Evolutionary conservation across 2,888 invertebrate species (phyloP).

Genomic region (Sarcophaga caerulescens): DNA sequence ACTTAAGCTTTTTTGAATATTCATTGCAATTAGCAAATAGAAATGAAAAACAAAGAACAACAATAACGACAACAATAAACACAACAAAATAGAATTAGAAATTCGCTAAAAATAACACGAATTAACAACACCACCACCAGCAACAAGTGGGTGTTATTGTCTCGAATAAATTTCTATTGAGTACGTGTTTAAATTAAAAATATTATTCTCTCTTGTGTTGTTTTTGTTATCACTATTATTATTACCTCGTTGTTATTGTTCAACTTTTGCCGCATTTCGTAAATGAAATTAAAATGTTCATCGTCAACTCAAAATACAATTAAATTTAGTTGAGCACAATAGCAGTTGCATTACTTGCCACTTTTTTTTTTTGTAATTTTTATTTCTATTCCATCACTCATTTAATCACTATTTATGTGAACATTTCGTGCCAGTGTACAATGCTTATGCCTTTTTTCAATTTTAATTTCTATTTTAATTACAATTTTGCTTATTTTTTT

Average conservation of each 20-base stretch:
- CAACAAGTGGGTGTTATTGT: conserved; percentile 66
- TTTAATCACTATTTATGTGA: background rate
- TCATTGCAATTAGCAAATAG: conserved; percentile 33
- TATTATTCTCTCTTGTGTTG: background rate
- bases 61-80: background rate
- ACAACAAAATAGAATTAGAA: background rate
- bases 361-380: background rate
- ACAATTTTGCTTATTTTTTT: background rate
- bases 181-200: conserved; percentile 65
- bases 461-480: background rate
- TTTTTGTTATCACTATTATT: conserved; percentile 17
- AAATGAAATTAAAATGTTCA: background rate
- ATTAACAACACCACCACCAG: conserved; percentile 8
- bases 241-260: background rate
- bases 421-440: background rate
- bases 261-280: background rate
- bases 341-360: background rate
- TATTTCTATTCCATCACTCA: background rate
- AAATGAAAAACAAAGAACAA: background rate
- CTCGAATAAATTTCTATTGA: conserved; percentile 53
- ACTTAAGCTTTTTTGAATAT: conserved; percentile 53
- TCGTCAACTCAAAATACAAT: background rate
- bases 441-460: background rate
- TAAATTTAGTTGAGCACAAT: background rate
- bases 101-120: conserved; percentile 29